Conservation (phyloP, 2,113 vertebrate genomes). For the Prionailurus viverrinus region DNA sequence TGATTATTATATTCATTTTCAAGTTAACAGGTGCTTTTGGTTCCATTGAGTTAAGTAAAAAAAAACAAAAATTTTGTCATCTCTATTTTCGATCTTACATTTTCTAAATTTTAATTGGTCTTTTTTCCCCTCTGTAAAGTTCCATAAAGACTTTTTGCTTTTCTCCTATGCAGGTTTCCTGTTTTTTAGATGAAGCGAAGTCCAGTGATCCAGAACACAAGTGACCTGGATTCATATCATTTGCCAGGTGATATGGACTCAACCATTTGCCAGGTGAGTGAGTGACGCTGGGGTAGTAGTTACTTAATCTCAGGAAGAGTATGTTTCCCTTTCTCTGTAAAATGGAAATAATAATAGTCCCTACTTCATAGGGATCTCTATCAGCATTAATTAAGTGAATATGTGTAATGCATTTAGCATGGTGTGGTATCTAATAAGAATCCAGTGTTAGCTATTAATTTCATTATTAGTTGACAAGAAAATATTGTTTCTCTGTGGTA, state of each 20-base stretch:
- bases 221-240: background rate
- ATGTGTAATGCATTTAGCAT: background rate
- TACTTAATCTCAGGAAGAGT: background rate
- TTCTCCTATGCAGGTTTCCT: background rate
- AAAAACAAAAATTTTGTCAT: background rate
- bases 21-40: background rate
- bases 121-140: background rate
- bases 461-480: background rate
- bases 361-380: background rate
- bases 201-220: background rate
- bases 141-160: background rate
- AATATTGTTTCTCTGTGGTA: background rate
- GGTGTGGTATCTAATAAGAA: background rate
- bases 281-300: background rate
- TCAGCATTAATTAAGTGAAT: slow-evolving; percentile 18
- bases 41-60: slow-evolving; percentile 7
- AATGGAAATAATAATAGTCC: background rate
- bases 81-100: background rate
- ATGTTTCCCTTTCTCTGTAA: background rate
- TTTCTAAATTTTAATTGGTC: background rate
- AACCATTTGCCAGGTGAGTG: background rate
- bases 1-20: slow-evolving; percentile 12
- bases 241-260: background rate
- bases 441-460: background rate
- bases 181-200: background rate